Evolutionary conservation across 2,113 vertebrate genomes (phyloP).

Genomic region (Sinocyclocheilus anophthalmus): DNA sequence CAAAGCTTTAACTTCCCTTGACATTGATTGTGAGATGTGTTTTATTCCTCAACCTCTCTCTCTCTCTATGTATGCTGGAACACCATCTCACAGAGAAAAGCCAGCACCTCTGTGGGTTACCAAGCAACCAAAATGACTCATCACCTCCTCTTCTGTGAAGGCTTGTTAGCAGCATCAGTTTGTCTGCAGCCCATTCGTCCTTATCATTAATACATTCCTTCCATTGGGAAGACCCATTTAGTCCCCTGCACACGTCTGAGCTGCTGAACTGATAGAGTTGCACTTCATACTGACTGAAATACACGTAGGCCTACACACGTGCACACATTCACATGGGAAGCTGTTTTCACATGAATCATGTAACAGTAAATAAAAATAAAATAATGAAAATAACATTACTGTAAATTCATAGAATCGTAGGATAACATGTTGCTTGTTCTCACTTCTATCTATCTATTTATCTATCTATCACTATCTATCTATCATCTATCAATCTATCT

Average conservation of each 20-base stretch:
- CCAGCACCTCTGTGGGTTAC: slow-evolving; percentile 44
- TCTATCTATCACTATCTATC: too few species aligned
- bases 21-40: background rate
- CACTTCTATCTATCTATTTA: too few species aligned
- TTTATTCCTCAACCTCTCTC: background rate
- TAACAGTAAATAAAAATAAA: too few species aligned
- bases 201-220: slow-evolving; percentile 49
- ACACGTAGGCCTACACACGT: background rate
- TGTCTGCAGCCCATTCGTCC: background rate
- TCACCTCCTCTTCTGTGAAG: slow-evolving; percentile 45
- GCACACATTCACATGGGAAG: background rate
- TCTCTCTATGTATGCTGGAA: background rate
- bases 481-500: too few species aligned
- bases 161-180: slow-evolving; percentile 35
- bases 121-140: slow-evolving; percentile 55
- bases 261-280: slow-evolving; percentile 28
- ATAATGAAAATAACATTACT: too few species aligned
- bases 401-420: too few species aligned
- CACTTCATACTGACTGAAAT: background rate
- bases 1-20: background rate
- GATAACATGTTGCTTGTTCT: too few species aligned
- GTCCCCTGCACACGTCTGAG: slow-evolving; percentile 14
- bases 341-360: too few species aligned
- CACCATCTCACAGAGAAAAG: slow-evolving; percentile 23
- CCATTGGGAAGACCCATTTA: slow-evolving; percentile 37